Evolutionary conservation across 2,888 invertebrate species (phyloP).

Genomic region (Drosophila infuscata): DNA sequence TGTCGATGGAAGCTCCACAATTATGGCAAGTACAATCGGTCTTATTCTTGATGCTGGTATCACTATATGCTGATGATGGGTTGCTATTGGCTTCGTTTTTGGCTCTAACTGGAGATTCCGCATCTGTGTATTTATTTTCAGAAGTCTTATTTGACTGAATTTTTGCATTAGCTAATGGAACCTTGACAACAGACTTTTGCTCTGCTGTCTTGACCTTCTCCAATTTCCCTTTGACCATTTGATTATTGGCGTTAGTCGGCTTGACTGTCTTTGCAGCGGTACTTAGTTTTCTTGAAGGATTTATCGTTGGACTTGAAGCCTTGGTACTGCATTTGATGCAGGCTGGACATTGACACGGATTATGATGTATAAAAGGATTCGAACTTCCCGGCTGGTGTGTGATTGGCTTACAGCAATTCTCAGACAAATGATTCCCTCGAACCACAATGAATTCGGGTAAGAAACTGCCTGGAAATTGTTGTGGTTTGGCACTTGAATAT

Average conservation of each 20-base stretch:
- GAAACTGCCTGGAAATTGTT: not conserved
- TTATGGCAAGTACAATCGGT: not conserved
- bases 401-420: not conserved
- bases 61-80: not conserved
- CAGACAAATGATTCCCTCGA: not conserved
- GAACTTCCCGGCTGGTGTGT: not conserved
- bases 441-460: not conserved
- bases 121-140: not conserved
- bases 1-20: not conserved
- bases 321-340: not conserved
- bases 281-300: not conserved
- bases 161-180: not conserved
- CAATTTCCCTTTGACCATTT: not conserved
- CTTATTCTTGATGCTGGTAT: not conserved
- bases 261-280: not conserved
- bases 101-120: not conserved
- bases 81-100: not conserved
- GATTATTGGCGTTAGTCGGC: not conserved
- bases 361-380: not conserved
- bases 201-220: not conserved
- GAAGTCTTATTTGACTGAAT: not conserved
- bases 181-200: not conserved
- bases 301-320: not conserved
- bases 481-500: not conserved
- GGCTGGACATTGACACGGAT: not conserved